Evolutionary conservation across 2,797 vertebrate species (phyloP), one percentile per base, ranked within the genome.

Genomic region (Sibirionetta formosa): DNA sequence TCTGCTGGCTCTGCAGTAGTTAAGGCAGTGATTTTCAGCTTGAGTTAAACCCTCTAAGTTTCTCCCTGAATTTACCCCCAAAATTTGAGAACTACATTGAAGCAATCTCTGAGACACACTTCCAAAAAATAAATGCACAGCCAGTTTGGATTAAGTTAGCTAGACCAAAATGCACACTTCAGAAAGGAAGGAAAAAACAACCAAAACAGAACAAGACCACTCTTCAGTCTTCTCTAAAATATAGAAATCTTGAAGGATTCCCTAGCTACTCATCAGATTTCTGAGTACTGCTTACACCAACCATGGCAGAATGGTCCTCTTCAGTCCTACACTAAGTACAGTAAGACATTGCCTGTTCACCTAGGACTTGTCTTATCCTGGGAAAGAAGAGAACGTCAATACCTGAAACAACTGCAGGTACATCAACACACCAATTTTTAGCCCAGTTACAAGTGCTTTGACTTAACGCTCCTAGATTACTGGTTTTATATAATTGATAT

Each of bases 51-150:
- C 11, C 4, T 33, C 31, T 12, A 50, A 33, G 14, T 46, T 95
- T 84, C 14, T 50, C 15, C 60, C 31, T 0, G 0, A 46, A 36
- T 36, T 81, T 35, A 50, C 14, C 4, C 38, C 38, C 20, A 48
- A 38, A 71, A 20, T 75, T 81, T 46, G 36, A 65, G 88, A 92
- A 93, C 33, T 46, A 42, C 14, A 66, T 5, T 3, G 3, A 86
- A 83, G 11, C 9, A 3, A 1, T 75, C 40, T 15, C 57, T 33
- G 53, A 53, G n/a, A 58, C 14, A 60, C 31, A 42, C 9, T 54
- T 76, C 18, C 63, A 14, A 35, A 48, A 86, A 83, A 68, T 2
- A 88, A 57, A 16, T 0, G 0, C 16, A 14, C 1, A 5, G 33
- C 11, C 46, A 84, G 29, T 22, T 53, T 19, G 63, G 26, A 79